Evolutionary conservation across 2,113 vertebrate genomes (phyloP), one percentile per base, ranked within the genome.

Genomic region (Rhizomys pruinosus): DNA sequence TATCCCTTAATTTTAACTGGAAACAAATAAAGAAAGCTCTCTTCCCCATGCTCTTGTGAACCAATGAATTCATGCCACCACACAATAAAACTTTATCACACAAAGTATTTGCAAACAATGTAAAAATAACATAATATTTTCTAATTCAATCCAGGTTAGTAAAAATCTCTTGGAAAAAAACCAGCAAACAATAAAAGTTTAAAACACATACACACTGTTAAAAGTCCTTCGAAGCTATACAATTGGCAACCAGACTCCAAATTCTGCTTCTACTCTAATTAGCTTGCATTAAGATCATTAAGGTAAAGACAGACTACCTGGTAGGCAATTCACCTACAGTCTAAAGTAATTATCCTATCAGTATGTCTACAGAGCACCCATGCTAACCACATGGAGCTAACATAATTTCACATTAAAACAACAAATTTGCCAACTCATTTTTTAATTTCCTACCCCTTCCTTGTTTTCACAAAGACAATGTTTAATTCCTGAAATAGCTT

Each of bases 261-360:
- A 96, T 93, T 91, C 73, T 39, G 74, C 85, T 86, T 93, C 78
- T 80, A 89, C 92, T 86, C 71, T 74, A 93, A 93, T 95, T 94
- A 92, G 42, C 47, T 73, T 82, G 73, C 88, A 93, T 47, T 89
- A 95, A 89, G 59, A 80, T 71, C 66, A 86, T 66, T 68, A 92
- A 47, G 59, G 74, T 66, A 87, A 42, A 94, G 77, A 79, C 68
- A 72, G 34, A 66, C n/a, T 86, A 74, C 57, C 78, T 66, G 44
- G 61, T 23, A 68, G 66, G 55, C n/a, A 86, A 44, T 23, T 74
- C 88, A 66, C 19, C 71, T 78, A 10, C 29, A 68, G 68, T 90
- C 68, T 57, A 71, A 71, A 19, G 34, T 69, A 13, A n/a, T 4
- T 52, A n/a, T 29, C 72, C 87, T 59, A 77, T 44, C 68, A 87